phyloP scores from a whole-genome alignment of 2,888 invertebrate genomes.

The Pantelozetes paolii region DNA sequence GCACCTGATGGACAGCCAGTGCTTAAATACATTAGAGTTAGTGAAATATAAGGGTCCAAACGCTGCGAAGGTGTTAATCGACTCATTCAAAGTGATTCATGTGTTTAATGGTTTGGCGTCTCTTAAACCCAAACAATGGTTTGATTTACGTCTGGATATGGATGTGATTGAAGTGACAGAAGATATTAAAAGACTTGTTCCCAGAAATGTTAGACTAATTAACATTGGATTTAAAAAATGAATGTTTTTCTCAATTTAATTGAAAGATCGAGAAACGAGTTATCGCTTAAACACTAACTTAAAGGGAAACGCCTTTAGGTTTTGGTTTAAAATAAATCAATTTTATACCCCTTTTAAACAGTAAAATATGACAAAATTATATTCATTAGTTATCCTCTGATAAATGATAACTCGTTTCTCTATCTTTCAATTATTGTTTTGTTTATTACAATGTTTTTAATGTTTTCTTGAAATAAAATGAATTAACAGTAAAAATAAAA shows the following conservation, averaged over 20 bases:
- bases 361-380: too few relatives aligned
- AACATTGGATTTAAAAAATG: slow-evolving; percentile 11
- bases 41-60: slow-evolving; percentile 12
- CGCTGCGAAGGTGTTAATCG: neutral
- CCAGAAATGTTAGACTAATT: slow-evolving; percentile 10
- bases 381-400: too few relatives aligned
- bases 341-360: neutral
- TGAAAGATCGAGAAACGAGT: too few relatives aligned
- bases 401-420: too few relatives aligned
- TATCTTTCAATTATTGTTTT: too few relatives aligned
- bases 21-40: neutral
- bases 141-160: slow-evolving; percentile 9
- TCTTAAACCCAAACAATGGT: slow-evolving; percentile 7
- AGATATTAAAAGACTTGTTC: neutral
- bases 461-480: too few relatives aligned
- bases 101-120: neutral
- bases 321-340: neutral
- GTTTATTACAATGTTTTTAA: too few relatives aligned
- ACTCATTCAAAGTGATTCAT: neutral
- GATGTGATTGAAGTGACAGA: slow-evolving; percentile 15
- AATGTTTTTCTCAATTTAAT: too few relatives aligned
- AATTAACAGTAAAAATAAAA: too few relatives aligned
- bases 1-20: neutral
- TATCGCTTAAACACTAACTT: neutral
- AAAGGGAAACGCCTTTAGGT: neutral